Base-by-base conservation (phyloP, 2,797 vertebrate species). In the Xiphophorus birchmanni region DNA sequence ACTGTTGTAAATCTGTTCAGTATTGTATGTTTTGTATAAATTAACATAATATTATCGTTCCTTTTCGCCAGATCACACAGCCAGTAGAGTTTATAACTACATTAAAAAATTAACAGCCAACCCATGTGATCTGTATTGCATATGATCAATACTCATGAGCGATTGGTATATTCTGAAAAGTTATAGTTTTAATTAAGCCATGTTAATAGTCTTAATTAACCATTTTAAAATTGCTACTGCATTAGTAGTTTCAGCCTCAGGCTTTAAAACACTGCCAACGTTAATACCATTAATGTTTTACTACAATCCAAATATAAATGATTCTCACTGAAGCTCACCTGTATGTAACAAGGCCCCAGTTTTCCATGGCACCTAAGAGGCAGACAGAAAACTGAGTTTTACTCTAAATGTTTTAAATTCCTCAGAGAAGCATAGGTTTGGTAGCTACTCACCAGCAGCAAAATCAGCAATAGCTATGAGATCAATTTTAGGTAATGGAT, bases 311-410 rank as follows among this genome's bases (percentile, higher is more conserved):
- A 40, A 35, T 35, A 74, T 4, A 21, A 21, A 52, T 23, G 3
- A 50, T 5, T 74, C 72, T 18, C 35, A 26, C 2, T 5, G 18
- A 37, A 10, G 29, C n/a, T 95, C 95, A 99, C 98, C 99, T 99
- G 96, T 99, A 99, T 86, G 99, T 99, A 92, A 99, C 98, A 96
- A 99, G 97, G 95, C 98, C 99, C 99, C 99, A 99, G 96, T 99
- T 99, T 94, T 99, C 99, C 99, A 99, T 99, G 96, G 99, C 99
- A 97, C 98, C 98, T 99, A 95, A 91, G 73, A 0, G 50, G 2
- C 50, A 75, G 54, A 69, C 94, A 88, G 92, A 89, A 75, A 23
- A 0, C 50, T 0, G 1, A 1, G 23, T 77, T 78, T 95, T 73
- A 92, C 86, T 91, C 56, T 78, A 81, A 93, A 74, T 35, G 4